Conservation (phyloP, 2,888 invertebrate species). For the Minunthozetes semirufus region DNA sequence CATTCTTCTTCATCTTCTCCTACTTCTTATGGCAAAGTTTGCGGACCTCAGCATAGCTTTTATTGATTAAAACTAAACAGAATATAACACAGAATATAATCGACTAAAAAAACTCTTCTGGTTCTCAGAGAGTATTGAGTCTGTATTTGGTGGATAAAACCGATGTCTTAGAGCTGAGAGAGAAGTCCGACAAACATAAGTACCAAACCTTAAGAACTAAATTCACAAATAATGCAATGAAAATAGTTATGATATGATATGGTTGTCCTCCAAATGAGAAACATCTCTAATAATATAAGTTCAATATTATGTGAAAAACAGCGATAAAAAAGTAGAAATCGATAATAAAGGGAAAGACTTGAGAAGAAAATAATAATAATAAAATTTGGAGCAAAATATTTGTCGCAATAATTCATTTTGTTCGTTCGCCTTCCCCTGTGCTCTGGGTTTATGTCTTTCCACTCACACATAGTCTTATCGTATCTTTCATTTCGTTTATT, state of each 20-base stretch:
- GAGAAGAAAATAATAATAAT: neutral
- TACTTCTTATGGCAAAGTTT: neutral
- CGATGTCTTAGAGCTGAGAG: too few species aligned
- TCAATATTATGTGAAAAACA: neutral
- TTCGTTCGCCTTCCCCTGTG: neutral
- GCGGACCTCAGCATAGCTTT: constrained; percentile 1
- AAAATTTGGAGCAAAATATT: neutral
- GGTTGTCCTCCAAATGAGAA: too few species aligned
- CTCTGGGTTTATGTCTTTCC: too few species aligned
- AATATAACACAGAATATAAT: constrained; percentile 2
- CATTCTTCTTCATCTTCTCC: neutral
- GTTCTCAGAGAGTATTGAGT: too few species aligned
- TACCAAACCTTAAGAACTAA: too few species aligned
- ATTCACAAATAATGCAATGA: too few species aligned
- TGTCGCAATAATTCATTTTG: constrained; percentile 19
- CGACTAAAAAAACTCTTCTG: neutral
- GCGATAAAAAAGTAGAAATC: neutral
- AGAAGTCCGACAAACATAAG: too few species aligned
- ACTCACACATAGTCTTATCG: neutral
- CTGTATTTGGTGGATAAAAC: too few species aligned
- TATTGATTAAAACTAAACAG: constrained; percentile 13
- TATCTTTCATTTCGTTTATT: constrained; percentile 11
- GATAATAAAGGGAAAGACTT: neutral
- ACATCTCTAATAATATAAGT: too few species aligned
- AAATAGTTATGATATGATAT: too few species aligned